Base-by-base conservation (phyloP, 2,888 invertebrate genomes). In the Zhengitettix transpicula region DNA sequence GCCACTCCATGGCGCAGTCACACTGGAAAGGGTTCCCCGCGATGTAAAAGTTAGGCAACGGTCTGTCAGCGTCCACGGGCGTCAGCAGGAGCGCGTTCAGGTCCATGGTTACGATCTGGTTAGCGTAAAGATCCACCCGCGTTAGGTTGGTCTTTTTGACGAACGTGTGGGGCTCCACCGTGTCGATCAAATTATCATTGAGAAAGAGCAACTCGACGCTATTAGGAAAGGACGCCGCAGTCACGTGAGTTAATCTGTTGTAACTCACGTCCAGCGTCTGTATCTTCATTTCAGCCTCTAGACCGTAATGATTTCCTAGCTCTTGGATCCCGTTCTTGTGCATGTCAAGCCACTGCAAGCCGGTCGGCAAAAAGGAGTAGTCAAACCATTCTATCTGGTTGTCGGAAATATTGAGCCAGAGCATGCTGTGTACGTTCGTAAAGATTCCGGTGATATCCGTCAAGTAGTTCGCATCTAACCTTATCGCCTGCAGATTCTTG, bases 1-100 rank as follows among this genome's bases (percentile, higher is more conserved):
- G 75, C 95, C 95, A 96, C 71, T 94, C 93, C 83, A 94, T 92
- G 67, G 89, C 90, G 77, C 95, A 96, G 73, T 93, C 91, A 71
- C 95, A 96, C 68, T 89, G 85, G 71, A 94, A 91, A 51, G 94
- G 95, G 78, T 96, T 96, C 58, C 90, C 91, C 51, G 90, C 92
- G 64, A 95, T 89, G 74, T 90, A 92, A 76, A 95, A 92, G 75
- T 92, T 89, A 14, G 93, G 92, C 65, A 91, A 76, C 59, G 84
- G 77, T 62, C 84, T 80, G 64, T 84, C 83, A 61, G 83, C 82
- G 68, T 87, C 84, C 62, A 90, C 86, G 59, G 87, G 87, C 66
- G 87, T 83, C 67, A 94, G 79, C 65, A 89, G 81, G 65, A 94
- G 77, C 63, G 93, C 89, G 73, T 89, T 91, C 69, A 93, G 81